Conservation (phyloP, 2,113 vertebrate species). For the Polyodon spathula region DNA sequence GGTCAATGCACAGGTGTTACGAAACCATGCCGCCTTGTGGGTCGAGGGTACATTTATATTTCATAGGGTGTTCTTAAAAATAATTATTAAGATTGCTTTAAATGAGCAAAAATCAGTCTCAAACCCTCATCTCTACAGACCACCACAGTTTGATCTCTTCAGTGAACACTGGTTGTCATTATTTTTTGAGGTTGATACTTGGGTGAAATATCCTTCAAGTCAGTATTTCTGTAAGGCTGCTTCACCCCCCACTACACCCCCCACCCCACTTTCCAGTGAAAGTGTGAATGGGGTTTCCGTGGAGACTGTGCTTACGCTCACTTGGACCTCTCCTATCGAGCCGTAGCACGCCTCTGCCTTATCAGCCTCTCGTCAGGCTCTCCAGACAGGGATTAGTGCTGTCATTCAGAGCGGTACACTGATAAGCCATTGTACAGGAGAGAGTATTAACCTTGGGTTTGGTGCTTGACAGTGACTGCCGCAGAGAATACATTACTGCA, state of each 20-base stretch:
- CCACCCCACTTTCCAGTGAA: background rate
- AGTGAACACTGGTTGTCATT: too few relatives aligned
- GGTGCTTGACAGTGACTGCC: background rate
- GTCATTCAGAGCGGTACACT: background rate
- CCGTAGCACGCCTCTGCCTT: background rate
- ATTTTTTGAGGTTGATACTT: too few relatives aligned
- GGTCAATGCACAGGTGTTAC: background rate
- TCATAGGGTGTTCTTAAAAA: too few relatives aligned
- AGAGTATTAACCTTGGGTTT: background rate
- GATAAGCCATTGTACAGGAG: background rate
- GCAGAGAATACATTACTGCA: background rate
- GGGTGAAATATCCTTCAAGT: too few relatives aligned
- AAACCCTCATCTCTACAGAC: too few relatives aligned
- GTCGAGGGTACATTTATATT: constrained; percentile 7
- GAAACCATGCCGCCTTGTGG: constrained; percentile 10
- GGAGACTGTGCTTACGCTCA: background rate
- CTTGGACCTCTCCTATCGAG: background rate
- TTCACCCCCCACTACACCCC: too few relatives aligned
- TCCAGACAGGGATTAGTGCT: constrained; percentile 4
- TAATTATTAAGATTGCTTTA: too few relatives aligned
- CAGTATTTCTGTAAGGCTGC: too few relatives aligned
- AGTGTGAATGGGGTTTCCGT: background rate
- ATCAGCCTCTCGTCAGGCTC: constrained; percentile 3
- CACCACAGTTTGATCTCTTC: too few relatives aligned
- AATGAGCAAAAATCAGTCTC: too few relatives aligned